Evolutionary conservation across 2,888 invertebrate genomes (phyloP), one percentile per base, ranked within the genome.

Genomic region (Proisotoma minuta): DNA sequence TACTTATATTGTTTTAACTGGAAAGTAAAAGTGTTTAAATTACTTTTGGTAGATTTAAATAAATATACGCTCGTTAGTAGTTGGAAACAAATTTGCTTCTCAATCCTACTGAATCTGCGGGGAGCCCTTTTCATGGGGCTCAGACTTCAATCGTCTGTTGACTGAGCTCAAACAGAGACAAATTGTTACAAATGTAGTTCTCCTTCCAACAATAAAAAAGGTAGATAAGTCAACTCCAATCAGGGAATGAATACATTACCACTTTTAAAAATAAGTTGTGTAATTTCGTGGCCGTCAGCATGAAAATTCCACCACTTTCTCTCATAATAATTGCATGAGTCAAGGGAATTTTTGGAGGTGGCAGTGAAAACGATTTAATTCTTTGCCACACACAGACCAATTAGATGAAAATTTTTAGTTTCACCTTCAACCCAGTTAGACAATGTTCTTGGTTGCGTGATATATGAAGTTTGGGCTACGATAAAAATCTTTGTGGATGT

Each of bases 401-500:
- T n/a, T n/a, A n/a, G n/a, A n/a, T n/a, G n/a, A n/a, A n/a, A n/a
- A n/a, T n/a, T n/a, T n/a, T n/a, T n/a, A n/a, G n/a, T n/a, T n/a
- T n/a, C n/a, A n/a, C n/a, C n/a, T n/a, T n/a, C n/a, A n/a, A n/a
- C n/a, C n/a, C n/a, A n/a, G n/a, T n/a, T n/a, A n/a, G n/a, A n/a
- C n/a, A n/a, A n/a, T n/a, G n/a, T n/a, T n/a, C n/a, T n/a, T n/a
- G n/a, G n/a, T n/a, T n/a, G n/a, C n/a, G n/a, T n/a, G n/a, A n/a
- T n/a, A n/a, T n/a, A n/a, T n/a, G n/a, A n/a, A n/a, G n/a, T n/a
- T n/a, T n/a, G n/a, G n/a, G n/a, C n/a, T n/a, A n/a, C n/a, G n/a
- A n/a, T n/a, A n/a, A n/a, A n/a, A n/a, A 62, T 62, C 62, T 62
- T 51, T 57, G 52, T 57, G 57, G 61, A 57, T 51, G 53, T 24